Conservation (phyloP, 2,888 invertebrate species). For the Lasioglossum villosulum region DNA sequence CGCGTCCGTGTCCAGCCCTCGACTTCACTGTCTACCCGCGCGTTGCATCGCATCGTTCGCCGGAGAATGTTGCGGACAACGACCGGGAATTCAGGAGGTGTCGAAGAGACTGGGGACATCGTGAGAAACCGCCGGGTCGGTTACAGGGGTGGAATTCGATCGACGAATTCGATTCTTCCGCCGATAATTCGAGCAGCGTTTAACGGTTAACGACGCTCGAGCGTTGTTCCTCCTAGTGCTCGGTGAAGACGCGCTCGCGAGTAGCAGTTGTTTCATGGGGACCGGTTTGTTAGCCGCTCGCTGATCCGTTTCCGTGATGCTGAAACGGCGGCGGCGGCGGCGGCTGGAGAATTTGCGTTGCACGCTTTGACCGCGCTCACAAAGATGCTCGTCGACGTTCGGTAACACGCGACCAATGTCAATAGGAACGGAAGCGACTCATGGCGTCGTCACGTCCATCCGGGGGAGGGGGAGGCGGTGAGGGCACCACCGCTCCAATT, state of each 20-base stretch:
- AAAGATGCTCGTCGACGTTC: conserved; percentile 53
- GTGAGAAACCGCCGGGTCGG: neutral
- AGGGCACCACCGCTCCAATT: conserved; percentile 84
- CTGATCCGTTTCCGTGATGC: conserved; percentile 38
- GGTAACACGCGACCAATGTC: conserved; percentile 67
- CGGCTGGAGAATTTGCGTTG: conserved; percentile 49
- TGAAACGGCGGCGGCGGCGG: conserved; percentile 51
- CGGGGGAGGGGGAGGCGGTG: conserved; percentile 75
- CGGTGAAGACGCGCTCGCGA: neutral
- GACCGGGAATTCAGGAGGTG: neutral
- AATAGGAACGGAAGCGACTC: conserved; percentile 62
- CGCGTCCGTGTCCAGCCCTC: conserved; percentile 49
- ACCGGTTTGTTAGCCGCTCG: conserved; percentile 1
- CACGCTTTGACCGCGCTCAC: conserved; percentile 44
- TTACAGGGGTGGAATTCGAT: conserved; percentile 12
- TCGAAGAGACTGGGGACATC: neutral
- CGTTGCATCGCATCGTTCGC: neutral
- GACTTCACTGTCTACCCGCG: conserved; percentile 1
- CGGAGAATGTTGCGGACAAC: neutral
- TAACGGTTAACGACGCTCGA: neutral
- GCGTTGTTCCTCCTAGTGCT: neutral
- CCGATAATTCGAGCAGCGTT: neutral
- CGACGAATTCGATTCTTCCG: conserved; percentile 15
- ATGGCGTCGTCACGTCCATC: conserved; percentile 61
- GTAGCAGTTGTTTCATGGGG: neutral